phyloP scores from a whole-genome alignment of 2,888 invertebrate genomes.

The Troides aeacus region DNA sequence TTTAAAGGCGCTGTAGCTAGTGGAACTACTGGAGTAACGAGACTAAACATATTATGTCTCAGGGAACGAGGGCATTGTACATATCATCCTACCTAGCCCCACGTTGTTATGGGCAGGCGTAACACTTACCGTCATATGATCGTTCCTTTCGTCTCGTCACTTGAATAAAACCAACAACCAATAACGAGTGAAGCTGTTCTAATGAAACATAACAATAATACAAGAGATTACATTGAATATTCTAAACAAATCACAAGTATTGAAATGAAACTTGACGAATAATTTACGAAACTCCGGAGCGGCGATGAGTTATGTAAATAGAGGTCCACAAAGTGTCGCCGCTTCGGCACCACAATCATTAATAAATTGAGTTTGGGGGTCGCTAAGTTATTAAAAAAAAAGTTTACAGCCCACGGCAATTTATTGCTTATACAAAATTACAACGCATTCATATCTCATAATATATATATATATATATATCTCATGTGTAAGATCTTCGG shows the following conservation, averaged over 20 bases:
- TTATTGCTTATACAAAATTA: not conserved
- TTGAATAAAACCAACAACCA: no score
- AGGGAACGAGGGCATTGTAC: no score
- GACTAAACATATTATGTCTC: no score
- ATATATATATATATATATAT: no score
- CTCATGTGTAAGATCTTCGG: no score
- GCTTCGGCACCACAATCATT: not conserved
- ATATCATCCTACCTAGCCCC: no score
- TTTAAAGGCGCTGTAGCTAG: no score
- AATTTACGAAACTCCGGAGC: slow-evolving; percentile 7
- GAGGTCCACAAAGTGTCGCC: not conserved
- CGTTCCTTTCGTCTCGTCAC: no score
- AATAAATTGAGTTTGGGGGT: not conserved
- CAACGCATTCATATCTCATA: not conserved
- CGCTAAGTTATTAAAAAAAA: not conserved
- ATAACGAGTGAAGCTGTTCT: not conserved
- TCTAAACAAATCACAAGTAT: slow-evolving; percentile 7
- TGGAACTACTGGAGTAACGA: no score
- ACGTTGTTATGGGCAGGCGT: no score
- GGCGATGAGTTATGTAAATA: slow-evolving; percentile 11
- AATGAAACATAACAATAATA: not conserved
- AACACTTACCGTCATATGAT: no score
- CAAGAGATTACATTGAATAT: not conserved
- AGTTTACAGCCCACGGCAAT: not conserved
- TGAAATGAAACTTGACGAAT: slow-evolving; percentile 7